Evolutionary conservation across 2,797 vertebrate genomes (phyloP).

Genomic region (Mareca strepera): DNA sequence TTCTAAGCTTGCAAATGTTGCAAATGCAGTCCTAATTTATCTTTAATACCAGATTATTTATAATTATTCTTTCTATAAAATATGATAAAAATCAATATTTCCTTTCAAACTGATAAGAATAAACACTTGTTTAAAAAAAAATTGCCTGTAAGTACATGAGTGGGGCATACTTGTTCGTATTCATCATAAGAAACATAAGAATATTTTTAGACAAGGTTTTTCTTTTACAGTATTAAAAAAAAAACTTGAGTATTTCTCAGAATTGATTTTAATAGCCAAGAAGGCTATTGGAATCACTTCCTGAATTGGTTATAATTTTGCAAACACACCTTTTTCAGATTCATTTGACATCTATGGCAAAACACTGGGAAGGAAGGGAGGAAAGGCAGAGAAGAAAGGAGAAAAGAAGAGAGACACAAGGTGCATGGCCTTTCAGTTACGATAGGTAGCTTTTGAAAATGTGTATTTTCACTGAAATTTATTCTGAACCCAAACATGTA

Average conservation of each 20-base stretch:
- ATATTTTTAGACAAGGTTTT: not conserved
- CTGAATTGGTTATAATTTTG: not conserved
- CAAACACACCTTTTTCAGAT: not conserved
- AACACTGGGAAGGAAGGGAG: not conserved
- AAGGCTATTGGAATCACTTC: not conserved
- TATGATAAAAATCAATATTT: not conserved
- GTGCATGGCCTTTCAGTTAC: not conserved
- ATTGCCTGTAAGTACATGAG: not conserved
- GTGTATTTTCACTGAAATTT: not conserved
- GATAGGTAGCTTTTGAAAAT: not conserved
- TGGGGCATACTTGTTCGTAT: not conserved
- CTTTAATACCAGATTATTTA: not conserved
- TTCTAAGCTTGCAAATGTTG: not conserved
- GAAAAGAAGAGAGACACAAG: not conserved
- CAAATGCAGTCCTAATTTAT: not conserved
- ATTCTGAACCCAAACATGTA: not conserved
- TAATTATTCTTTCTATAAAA: not conserved
- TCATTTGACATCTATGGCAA: not conserved
- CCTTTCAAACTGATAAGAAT: not conserved
- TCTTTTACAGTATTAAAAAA: not conserved
- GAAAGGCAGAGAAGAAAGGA: not conserved
- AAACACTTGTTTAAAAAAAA: not conserved
- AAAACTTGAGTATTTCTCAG: not conserved
- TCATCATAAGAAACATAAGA: not conserved
- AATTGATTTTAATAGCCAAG: not conserved